Evolutionary conservation across 2,888 invertebrate species (phyloP).

Genomic region (Ornithoptera alexandrae): DNA sequence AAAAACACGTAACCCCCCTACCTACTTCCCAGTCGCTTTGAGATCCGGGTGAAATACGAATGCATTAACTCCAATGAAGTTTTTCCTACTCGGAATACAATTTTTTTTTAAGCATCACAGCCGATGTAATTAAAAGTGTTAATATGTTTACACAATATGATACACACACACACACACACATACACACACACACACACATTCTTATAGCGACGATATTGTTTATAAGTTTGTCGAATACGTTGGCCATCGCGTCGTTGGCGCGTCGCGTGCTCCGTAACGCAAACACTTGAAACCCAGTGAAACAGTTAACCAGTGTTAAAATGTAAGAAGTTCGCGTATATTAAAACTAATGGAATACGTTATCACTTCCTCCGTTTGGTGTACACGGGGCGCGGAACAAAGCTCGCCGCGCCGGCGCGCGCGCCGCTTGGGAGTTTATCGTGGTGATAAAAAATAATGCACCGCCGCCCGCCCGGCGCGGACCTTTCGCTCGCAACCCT

Average conservation of each 20-base stretch:
- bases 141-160: too few species aligned
- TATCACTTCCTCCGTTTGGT: not conserved
- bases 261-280: too few species aligned
- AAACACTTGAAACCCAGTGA: too few species aligned
- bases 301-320: not conserved
- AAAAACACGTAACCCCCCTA: slow-evolving; percentile 41
- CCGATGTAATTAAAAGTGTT: not conserved
- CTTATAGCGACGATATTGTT: too few species aligned
- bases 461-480: slow-evolving; percentile 11
- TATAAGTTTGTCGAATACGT: too few species aligned
- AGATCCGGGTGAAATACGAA: slow-evolving; percentile 19
- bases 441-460: slow-evolving; percentile 20
- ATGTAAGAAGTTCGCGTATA: not conserved
- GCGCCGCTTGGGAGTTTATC: not conserved
- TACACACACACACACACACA: too few species aligned
- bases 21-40: slow-evolving; percentile 25
- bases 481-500: slow-evolving; percentile 46
- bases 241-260: too few species aligned
- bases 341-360: not conserved
- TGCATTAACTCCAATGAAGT: slow-evolving; percentile 25
- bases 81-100: slow-evolving; percentile 19
- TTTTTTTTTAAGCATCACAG: slow-evolving; percentile 18
- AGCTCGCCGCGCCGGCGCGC: not conserved
- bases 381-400: not conserved
- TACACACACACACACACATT: too few species aligned